phyloP scores from a whole-genome alignment of 92 coral and sea anemone genomes.

The Plumapathes pennacea region DNA sequence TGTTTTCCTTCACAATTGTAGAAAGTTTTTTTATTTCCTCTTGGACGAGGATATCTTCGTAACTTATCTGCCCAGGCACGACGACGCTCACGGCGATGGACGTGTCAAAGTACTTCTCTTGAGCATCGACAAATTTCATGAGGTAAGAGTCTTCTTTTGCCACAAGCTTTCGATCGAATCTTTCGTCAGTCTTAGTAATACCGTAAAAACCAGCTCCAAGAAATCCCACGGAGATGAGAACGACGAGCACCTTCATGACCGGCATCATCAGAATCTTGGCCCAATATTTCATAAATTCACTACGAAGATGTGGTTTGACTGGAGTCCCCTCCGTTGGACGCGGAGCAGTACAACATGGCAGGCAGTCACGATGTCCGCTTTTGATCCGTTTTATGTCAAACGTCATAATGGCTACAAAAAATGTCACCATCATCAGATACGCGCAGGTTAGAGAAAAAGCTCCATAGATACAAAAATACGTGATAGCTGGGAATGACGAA shows the following conservation, averaged over 20 bases:
- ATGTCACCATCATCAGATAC: slow-evolving; percentile 67
- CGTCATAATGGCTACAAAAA: slow-evolving; percentile 76
- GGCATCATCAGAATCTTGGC: slow-evolving; percentile 44
- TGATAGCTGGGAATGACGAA: slow-evolving; percentile 62
- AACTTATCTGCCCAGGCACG: slow-evolving; percentile 21
- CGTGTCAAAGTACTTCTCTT: slow-evolving; percentile 45
- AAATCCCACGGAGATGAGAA: slow-evolving; percentile 41
- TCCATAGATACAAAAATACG: slow-evolving; percentile 77
- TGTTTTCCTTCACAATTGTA: slow-evolving; percentile 38
- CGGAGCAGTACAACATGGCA: slow-evolving; percentile 55
- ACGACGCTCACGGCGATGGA: slow-evolving; percentile 47
- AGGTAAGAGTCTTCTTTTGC: slow-evolving; percentile 67
- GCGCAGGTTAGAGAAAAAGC: slow-evolving; percentile 62
- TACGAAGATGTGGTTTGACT: slow-evolving; percentile 41
- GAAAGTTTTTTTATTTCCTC: slow-evolving; percentile 39
- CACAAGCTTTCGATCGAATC: slow-evolving; percentile 51
- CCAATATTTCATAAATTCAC: slow-evolving; percentile 54
- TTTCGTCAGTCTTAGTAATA: slow-evolving; percentile 51
- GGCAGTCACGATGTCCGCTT: slow-evolving; percentile 68
- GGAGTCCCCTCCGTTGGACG: slow-evolving; percentile 35
- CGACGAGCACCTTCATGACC: slow-evolving; percentile 38
- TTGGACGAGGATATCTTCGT: slow-evolving; percentile 33
- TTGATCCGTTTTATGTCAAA: slow-evolving; percentile 70
- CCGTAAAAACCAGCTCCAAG: slow-evolving; percentile 71
- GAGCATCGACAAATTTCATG: slow-evolving; percentile 26